phyloP scores from a whole-genome alignment of 2,113 vertebrate genomes.

The Rhynchomys soricoides region DNA sequence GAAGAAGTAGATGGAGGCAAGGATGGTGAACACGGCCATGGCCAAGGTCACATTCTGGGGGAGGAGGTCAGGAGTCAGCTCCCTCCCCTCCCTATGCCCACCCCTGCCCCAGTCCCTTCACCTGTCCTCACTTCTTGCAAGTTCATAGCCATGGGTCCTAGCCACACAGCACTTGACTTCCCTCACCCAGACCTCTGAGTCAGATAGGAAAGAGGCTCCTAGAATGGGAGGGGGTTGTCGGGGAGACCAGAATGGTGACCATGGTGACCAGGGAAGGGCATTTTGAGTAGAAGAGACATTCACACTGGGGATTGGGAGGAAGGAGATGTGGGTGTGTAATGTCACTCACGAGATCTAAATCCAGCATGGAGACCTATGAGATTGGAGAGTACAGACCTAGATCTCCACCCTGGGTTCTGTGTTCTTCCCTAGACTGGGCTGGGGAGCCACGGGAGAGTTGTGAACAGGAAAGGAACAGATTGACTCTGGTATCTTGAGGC shows the following conservation, averaged over 20 bases:
- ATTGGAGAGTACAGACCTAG: fast-evolving
- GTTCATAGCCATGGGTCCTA: conserved; percentile 64
- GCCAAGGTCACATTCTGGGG: conserved; percentile 77
- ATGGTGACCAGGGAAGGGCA: conserved; percentile 34
- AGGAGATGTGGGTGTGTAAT: fast-evolving
- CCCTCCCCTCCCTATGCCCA: not conserved
- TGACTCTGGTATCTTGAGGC: not conserved
- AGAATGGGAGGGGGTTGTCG: not conserved
- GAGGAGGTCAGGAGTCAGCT: conserved; percentile 32
- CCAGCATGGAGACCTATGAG: not conserved
- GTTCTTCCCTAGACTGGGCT: not conserved
- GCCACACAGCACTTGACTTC: not conserved
- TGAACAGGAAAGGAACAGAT: not conserved
- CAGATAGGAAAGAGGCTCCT: not conserved
- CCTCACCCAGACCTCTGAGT: conserved; percentile 21
- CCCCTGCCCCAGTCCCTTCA: not conserved
- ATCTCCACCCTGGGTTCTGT: fast-evolving
- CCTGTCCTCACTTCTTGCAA: conserved; percentile 73
- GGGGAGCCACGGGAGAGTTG: not conserved
- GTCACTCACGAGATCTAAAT: not conserved
- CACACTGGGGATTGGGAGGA: not conserved
- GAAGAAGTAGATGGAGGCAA: conserved; percentile 79
- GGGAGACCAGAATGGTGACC: conserved; percentile 74
- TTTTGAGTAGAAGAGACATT: conserved; percentile 54
- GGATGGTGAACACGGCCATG: conserved; percentile 71